Conservation (phyloP, 2,113 vertebrate genomes). For the Ciconia boyciana region DNA sequence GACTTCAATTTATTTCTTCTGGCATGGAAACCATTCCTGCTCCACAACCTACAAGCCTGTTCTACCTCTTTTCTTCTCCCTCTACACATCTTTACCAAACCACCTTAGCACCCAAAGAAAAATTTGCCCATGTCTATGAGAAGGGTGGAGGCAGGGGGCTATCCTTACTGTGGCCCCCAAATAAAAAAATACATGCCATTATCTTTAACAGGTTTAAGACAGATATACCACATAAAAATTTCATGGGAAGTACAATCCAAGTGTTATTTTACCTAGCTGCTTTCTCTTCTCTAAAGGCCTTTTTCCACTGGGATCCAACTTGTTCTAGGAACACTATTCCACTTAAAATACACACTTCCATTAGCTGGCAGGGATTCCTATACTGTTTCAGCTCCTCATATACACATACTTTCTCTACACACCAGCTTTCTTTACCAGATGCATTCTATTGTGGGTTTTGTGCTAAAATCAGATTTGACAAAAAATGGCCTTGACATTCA, state of each 20-base stretch:
- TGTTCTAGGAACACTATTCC: slow-evolving; percentile 51
- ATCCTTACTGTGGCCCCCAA: neutral
- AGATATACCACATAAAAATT: slow-evolving; percentile 67
- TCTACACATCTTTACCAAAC: neutral
- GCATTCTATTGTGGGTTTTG: neutral
- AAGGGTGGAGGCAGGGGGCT: neutral
- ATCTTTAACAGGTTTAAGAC: slow-evolving; percentile 59
- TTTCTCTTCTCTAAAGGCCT: slow-evolving; percentile 56
- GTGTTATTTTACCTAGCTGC: slow-evolving; percentile 57
- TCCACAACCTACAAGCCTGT: neutral
- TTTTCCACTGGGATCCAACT: slow-evolving; percentile 60
- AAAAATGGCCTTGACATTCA: neutral
- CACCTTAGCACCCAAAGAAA: neutral
- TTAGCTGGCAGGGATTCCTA: slow-evolving; percentile 45
- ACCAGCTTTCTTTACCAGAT: neutral
- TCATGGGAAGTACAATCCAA: slow-evolving; percentile 64
- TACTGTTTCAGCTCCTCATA: neutral
- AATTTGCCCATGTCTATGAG: too few relatives aligned
- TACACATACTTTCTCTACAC: neutral
- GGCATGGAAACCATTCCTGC: neutral
- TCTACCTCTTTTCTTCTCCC: neutral
- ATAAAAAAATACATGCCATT: slow-evolving; percentile 26
- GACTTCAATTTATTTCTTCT: neutral
- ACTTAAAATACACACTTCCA: slow-evolving; percentile 61
- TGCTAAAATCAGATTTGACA: slow-evolving; percentile 19